A percentile compares a stretch with the other conserved stretches of the same genome.
Evolutionary conservation across 2,113 vertebrate species (phyloP).

Genomic region (Clinocottus analis): DNA sequence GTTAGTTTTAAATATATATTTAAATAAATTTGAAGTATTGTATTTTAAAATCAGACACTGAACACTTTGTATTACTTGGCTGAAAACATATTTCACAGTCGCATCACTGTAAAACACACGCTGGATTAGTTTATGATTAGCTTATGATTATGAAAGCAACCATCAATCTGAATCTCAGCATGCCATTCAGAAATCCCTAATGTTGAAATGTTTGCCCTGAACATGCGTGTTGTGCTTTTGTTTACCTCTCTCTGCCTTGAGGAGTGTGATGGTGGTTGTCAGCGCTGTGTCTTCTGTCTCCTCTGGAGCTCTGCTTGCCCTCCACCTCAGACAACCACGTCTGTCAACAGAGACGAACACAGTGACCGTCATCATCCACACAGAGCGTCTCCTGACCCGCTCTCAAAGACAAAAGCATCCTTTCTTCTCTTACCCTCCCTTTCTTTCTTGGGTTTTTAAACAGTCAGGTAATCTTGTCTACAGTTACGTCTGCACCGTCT

Average conservation of each 20-base stretch:
- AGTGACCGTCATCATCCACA: neutral
- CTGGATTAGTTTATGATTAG: no score
- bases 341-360: constrained; percentile 69
- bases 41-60: no score
- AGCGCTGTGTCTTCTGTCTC: constrained; percentile 93
- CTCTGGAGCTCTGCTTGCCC: constrained; percentile 92
- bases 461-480: neutral
- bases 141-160: neutral
- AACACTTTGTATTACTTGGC: no score
- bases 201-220: neutral
- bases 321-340: constrained; percentile 97
- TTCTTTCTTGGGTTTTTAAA: neutral
- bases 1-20: no score
- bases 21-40: no score
- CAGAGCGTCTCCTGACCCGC: neutral
- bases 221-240: neutral
- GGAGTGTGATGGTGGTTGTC: constrained; percentile 97
- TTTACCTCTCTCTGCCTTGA: constrained; percentile 96
- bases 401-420: neutral
- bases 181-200: neutral
- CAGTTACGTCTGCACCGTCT: neutral
- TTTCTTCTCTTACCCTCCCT: neutral
- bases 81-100: no score
- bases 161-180: neutral
- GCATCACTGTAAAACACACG: no score